Conservation (phyloP, 2,888 invertebrate genomes). For the Epinotia ramella region DNA sequence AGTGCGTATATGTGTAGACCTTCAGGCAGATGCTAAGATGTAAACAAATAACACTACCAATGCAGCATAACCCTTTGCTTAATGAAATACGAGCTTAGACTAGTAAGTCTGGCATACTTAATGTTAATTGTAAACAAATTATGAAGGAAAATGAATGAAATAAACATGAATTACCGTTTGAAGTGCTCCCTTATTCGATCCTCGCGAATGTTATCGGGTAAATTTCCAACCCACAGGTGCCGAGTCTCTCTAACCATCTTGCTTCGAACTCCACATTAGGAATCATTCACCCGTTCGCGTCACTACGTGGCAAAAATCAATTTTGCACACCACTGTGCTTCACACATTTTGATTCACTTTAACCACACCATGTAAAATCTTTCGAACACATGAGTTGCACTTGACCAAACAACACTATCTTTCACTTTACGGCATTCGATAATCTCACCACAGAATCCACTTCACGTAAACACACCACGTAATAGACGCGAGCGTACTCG, state of each 20-base stretch:
- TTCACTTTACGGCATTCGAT: slow-evolving; percentile 83
- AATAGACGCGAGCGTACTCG: slow-evolving; percentile 83
- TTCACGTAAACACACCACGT: slow-evolving; percentile 83
- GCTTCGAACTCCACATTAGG: slow-evolving; percentile 97
- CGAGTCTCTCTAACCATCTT: slow-evolving; percentile 99
- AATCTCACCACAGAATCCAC: slow-evolving; percentile 82
- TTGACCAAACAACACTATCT: slow-evolving; percentile 76
- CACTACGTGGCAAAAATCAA: slow-evolving; percentile 86
- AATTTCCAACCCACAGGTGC: slow-evolving; percentile 99
- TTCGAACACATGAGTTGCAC: slow-evolving; percentile 74
- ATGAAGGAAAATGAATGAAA: slow-evolving; percentile 47
- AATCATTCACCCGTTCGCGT: slow-evolving; percentile 88
- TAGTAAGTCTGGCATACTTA: slow-evolving; percentile 7
- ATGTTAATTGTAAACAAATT: slow-evolving; percentile 39
- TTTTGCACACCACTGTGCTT: slow-evolving; percentile 83
- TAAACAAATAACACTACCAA: slow-evolving; percentile 17
- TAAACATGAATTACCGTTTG: slow-evolving; percentile 91
- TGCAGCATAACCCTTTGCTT: slow-evolving; percentile 15
- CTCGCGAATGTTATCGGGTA: slow-evolving; percentile 99
- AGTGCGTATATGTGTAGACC: slow-evolving; percentile 1
- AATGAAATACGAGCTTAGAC: slow-evolving; percentile 11
- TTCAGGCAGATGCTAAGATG: slow-evolving; percentile 23
- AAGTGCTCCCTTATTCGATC: slow-evolving; percentile 98
- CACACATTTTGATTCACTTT: slow-evolving; percentile 83
- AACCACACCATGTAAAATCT: slow-evolving; percentile 74